phyloP scores from a whole-genome alignment of 2,113 vertebrate genomes.

The Poecilia latipinna region DNA sequence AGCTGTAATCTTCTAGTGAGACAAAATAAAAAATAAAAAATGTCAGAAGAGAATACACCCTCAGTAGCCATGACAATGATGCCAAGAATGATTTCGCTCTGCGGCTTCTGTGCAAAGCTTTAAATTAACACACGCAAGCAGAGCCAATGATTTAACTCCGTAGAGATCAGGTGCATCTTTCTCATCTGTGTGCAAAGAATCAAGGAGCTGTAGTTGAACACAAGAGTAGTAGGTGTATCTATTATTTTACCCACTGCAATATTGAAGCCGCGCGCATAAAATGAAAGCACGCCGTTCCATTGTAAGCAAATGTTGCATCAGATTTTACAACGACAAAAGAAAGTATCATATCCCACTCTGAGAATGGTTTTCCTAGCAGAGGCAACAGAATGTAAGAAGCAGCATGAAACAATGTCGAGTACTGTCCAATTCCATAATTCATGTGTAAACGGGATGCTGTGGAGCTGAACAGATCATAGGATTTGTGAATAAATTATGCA shows the following conservation, averaged over 20 bases:
- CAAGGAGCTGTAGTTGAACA: constrained; percentile 21
- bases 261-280: constrained; percentile 23
- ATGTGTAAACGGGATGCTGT: constrained; percentile 48
- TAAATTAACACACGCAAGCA: constrained; percentile 34
- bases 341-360: constrained; percentile 44
- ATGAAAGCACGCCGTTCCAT: constrained; percentile 18
- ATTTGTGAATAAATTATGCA: constrained; percentile 53
- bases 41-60: constrained; percentile 8
- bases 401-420: constrained; percentile 37
- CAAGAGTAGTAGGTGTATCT: constrained; percentile 9
- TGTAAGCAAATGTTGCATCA: constrained; percentile 46
- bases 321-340: constrained; percentile 17
- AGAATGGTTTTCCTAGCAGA: constrained; percentile 15
- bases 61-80: constrained; percentile 38
- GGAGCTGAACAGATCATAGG: constrained; percentile 52
- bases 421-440: constrained; percentile 58
- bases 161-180: constrained; percentile 14
- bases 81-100: constrained; percentile 40
- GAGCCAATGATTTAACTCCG: constrained; percentile 29
- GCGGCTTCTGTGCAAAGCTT: constrained; percentile 18
- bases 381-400: constrained; percentile 48
- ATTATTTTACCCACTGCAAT: constrained; percentile 13
- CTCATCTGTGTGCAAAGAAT: constrained; percentile 5
- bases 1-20: constrained; percentile 37
- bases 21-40: constrained; percentile 18